Evolutionary conservation across 2,888 invertebrate species (phyloP).

Genomic region (Troides helena): DNA sequence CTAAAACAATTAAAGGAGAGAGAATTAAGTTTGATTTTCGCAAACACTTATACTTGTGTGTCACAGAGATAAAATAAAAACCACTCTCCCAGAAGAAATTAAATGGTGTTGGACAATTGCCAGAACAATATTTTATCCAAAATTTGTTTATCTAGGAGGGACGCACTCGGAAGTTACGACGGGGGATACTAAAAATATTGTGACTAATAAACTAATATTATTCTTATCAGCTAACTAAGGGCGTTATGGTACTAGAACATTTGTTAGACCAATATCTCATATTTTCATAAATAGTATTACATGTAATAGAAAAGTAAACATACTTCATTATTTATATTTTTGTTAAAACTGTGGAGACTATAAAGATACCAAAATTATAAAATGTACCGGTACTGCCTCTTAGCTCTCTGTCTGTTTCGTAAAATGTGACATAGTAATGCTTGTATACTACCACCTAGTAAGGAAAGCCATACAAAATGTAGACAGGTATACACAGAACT

Average conservation of each 20-base stretch:
- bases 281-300: no score
- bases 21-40: not conserved
- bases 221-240: constrained; percentile 4
- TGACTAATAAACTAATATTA: constrained; percentile 12
- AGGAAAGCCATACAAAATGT: no score
- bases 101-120: constrained; percentile 25
- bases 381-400: no score
- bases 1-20: not conserved
- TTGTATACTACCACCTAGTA: no score
- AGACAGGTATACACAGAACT: no score
- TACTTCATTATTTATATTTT: no score
- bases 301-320: no score
- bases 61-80: constrained; percentile 25
- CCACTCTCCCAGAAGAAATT: constrained; percentile 25
- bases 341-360: no score
- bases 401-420: no score
- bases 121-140: constrained; percentile 26
- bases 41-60: constrained; percentile 17
- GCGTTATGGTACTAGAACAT: not conserved
- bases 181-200: constrained; percentile 16
- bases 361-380: no score
- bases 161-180: constrained; percentile 18
- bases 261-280: not conserved
- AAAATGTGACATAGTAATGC: no score
- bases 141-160: constrained; percentile 25